Percentiles rank a stretch among this genome's conserved stretches.
phyloP scores from a whole-genome alignment of 2,888 invertebrate genomes.

The Diaphora mendica region DNA sequence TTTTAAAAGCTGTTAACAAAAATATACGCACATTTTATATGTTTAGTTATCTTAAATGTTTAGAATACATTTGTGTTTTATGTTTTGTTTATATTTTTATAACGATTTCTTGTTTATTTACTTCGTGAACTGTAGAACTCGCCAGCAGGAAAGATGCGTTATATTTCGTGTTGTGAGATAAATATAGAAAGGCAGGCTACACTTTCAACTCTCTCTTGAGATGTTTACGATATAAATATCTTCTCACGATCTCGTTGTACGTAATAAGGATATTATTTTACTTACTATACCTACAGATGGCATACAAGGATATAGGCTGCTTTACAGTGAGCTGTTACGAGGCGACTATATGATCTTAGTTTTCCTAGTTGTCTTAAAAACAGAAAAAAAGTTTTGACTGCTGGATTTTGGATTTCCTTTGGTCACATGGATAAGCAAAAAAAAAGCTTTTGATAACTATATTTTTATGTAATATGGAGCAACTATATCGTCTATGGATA shows the following conservation, averaged over 20 bases:
- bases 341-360: neutral
- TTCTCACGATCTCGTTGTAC: constrained; percentile 6
- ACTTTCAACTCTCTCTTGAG: constrained; percentile 8
- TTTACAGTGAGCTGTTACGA: neutral
- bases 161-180: neutral
- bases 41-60: neutral
- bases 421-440: too few species aligned
- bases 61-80: too few species aligned
- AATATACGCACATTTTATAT: neutral
- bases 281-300: neutral
- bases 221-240: neutral
- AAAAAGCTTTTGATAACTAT: too few species aligned
- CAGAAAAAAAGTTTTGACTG: too few species aligned
- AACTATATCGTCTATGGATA: too few species aligned
- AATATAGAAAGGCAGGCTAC: neutral
- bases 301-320: neutral
- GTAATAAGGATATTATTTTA: constrained; percentile 1
- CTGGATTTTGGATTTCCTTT: too few species aligned
- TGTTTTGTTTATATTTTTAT: neutral
- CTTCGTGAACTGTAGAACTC: neutral
- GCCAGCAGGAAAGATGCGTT: neutral
- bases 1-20: neutral
- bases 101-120: neutral
- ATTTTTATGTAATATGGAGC: too few species aligned
- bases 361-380: too few species aligned